Conservation (phyloP, 2,888 invertebrate genomes). For the Chymomyza amoena region DNA sequence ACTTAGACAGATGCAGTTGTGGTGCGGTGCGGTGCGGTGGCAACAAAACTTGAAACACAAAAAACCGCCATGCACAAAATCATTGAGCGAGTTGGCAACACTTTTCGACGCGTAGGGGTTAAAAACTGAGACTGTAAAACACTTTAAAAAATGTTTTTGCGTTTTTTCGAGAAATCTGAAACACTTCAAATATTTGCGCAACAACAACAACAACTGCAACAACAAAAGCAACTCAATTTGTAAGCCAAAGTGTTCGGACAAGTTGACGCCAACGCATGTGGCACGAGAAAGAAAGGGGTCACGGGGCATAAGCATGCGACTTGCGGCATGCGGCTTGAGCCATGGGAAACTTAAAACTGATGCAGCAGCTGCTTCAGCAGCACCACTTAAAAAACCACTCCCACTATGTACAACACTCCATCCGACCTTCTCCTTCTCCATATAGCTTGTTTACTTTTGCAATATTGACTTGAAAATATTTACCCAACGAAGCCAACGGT, state of each 20-base stretch:
- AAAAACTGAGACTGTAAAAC: constrained; percentile 30
- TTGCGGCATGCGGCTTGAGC: neutral
- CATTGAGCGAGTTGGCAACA: constrained; percentile 71
- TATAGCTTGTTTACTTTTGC: constrained; percentile 51
- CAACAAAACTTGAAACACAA: constrained; percentile 62
- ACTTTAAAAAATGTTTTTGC: constrained; percentile 30
- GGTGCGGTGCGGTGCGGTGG: neutral
- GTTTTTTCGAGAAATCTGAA: constrained; percentile 54
- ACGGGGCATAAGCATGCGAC: neutral
- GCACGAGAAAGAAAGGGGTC: neutral
- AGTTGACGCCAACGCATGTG: constrained; percentile 56
- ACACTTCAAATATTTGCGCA: constrained; percentile 69
- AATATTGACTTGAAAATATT: constrained; percentile 69
- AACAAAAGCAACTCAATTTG: neutral
- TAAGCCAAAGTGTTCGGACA: constrained; percentile 51
- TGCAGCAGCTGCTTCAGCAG: constrained; percentile 56
- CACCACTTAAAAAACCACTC: constrained; percentile 52
- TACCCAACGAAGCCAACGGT: constrained; percentile 40
- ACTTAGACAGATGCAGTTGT: neutral
- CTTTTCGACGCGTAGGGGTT: constrained; percentile 38
- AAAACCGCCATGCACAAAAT: constrained; percentile 55
- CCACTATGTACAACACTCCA: neutral
- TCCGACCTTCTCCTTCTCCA: neutral
- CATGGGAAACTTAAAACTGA: constrained; percentile 67
- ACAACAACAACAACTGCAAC: constrained; percentile 37